Conservation (phyloP, 2,113 vertebrate species). For the Urocolius indicus region DNA sequence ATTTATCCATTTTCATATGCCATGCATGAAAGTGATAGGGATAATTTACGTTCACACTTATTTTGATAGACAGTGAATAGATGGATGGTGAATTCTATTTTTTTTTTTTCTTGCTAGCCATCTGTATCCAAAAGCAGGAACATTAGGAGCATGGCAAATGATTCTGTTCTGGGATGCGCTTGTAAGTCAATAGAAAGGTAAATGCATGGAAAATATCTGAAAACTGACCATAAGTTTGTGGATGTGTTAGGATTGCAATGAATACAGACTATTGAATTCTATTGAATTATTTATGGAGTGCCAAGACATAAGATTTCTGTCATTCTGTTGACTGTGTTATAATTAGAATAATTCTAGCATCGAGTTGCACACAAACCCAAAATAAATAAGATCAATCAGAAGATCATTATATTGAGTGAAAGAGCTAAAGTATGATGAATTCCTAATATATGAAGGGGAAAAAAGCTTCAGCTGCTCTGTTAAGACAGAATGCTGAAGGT, state of each 20-base stretch:
- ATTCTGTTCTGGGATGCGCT: background rate
- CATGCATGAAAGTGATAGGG: background rate
- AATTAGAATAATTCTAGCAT: conserved; percentile 51
- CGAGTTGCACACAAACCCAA: conserved; percentile 27
- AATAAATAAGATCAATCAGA: conserved; percentile 58
- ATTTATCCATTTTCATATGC: conserved; percentile 18
- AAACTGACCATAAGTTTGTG: background rate
- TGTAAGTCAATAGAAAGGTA: background rate
- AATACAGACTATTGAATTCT: background rate
- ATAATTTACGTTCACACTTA: conserved; percentile 46
- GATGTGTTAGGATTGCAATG: background rate
- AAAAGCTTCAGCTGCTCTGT: conserved; percentile 25
- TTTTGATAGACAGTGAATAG: conserved; percentile 51
- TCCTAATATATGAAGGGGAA: background rate
- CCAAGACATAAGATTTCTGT: conserved; percentile 47
- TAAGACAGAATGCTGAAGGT: conserved; percentile 37
- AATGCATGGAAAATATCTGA: background rate
- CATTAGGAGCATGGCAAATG: background rate
- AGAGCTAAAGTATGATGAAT: background rate
- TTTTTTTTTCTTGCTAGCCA: background rate
- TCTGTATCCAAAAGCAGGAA: conserved; percentile 44
- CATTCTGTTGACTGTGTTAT: conserved; percentile 49
- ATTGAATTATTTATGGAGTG: conserved; percentile 38
- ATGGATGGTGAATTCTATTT: conserved; percentile 18
- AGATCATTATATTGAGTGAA: conserved; percentile 37